These are phyloP conservation scores for Xerus inauris DNA, from an alignment of 2,113 vertebrate genomes.

Conservation along the genomic window DNA sequence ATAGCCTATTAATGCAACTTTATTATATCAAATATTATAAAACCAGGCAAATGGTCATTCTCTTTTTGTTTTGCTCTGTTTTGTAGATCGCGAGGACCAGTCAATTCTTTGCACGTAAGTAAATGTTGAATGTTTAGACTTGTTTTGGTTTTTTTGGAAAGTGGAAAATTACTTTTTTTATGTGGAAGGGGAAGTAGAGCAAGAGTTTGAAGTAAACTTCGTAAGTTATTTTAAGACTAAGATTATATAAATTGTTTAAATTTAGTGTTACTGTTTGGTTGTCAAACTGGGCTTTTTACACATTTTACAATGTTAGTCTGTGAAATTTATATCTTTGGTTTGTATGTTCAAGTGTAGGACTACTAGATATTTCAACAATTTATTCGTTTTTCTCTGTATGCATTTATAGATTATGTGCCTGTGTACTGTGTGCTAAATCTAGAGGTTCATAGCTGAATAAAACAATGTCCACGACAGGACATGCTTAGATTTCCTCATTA, in stretches of 20 bases:
- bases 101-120: slow-evolving; percentile 99
- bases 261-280: neutral
- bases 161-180: neutral
- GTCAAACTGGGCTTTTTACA: neutral
- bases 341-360: neutral
- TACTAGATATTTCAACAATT: neutral
- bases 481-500: neutral
- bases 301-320: neutral
- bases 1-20: neutral
- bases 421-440: neutral
- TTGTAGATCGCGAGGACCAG: slow-evolving; percentile 98
- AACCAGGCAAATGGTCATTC: slow-evolving; percentile 66
- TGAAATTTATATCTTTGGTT: slow-evolving; percentile 4
- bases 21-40: neutral
- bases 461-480: neutral
- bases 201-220: neutral
- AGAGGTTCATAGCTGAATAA: neutral
- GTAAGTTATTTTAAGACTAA: neutral
- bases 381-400: neutral
- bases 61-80: slow-evolving; percentile 81
- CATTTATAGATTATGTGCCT: neutral
- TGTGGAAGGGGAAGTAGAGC: neutral
- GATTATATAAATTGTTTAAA: neutral
- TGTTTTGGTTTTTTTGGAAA: slow-evolving; percentile 36
- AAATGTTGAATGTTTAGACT: slow-evolving; percentile 44